Percentiles rank a stretch among this genome's conserved stretches.
Evolutionary conservation across 2,888 invertebrate genomes (phyloP).

Genomic region (Nemurella pictetii): DNA sequence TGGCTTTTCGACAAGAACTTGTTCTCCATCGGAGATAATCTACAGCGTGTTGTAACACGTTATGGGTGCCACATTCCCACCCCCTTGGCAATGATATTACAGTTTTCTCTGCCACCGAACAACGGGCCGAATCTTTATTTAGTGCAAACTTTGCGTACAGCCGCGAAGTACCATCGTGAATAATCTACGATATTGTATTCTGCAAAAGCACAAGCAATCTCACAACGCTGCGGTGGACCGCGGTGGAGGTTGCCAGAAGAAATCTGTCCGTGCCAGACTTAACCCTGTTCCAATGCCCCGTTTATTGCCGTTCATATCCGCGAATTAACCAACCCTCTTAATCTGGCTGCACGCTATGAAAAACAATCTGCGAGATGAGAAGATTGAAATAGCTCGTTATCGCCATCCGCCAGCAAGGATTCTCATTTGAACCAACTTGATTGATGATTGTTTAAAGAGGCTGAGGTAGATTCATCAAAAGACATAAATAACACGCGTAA

Average conservation of each 20-base stretch:
- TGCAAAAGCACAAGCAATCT: too few relatives aligned
- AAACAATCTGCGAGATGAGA: background rate
- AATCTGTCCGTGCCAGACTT: background rate
- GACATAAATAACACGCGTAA: background rate
- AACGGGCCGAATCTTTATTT: too few relatives aligned
- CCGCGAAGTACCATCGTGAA: too few relatives aligned
- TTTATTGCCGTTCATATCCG: background rate
- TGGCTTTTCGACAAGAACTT: too few relatives aligned
- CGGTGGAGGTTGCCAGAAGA: background rate
- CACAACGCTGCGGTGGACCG: too few relatives aligned
- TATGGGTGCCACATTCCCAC: too few relatives aligned
- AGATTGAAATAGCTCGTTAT: background rate
- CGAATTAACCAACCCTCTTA: background rate
- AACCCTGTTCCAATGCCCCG: background rate
- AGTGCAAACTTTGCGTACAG: too few relatives aligned
- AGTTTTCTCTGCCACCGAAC: too few relatives aligned
- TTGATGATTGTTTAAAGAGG: background rate
- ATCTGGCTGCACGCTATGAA: background rate
- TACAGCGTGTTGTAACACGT: too few relatives aligned
- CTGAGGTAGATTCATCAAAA: background rate
- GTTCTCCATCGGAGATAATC: too few relatives aligned
- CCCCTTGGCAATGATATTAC: too few relatives aligned
- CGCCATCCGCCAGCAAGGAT: background rate
- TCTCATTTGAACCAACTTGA: background rate
- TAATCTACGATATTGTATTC: too few relatives aligned